These are phyloP conservation scores for Anthopleura sola DNA, from an alignment of 64 coral and sea anemone genomes.

Conservation along the genomic window DNA sequence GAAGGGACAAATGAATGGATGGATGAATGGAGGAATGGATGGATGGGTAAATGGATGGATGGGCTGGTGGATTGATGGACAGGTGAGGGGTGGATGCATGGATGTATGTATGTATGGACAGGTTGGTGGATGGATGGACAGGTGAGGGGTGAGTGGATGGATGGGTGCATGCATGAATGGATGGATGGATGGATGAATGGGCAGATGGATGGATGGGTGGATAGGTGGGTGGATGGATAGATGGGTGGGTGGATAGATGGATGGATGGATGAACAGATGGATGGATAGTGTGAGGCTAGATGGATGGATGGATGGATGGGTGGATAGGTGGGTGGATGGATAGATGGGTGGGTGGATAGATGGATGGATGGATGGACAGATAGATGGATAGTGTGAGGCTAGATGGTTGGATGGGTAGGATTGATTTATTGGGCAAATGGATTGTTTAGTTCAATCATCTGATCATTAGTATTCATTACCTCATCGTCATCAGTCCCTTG, in stretches of 20 bases:
- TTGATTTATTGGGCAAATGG: background rate
- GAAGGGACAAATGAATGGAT: background rate
- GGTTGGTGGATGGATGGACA: background rate
- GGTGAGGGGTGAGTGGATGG: background rate
- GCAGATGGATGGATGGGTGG: too few species aligned
- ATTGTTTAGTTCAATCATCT: background rate
- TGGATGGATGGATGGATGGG: too few species aligned
- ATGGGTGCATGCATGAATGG: too few species aligned
- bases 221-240: too few species aligned
- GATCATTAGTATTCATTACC: constrained; percentile 68
- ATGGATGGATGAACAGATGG: background rate
- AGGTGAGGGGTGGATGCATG: background rate
- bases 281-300: background rate
- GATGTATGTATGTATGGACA: too few species aligned
- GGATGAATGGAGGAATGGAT: background rate
- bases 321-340: background rate
- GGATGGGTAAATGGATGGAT: background rate
- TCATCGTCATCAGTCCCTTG: constrained; percentile 97
- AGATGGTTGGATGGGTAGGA: background rate
- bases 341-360: too few species aligned
- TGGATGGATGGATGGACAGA: too few species aligned
- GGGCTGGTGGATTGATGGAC: background rate
- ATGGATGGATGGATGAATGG: too few species aligned
- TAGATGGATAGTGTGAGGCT: too few species aligned
- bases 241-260: background rate